Evolutionary conservation across 2,113 vertebrate genomes (phyloP).

Genomic region (Otolemur garnettii): DNA sequence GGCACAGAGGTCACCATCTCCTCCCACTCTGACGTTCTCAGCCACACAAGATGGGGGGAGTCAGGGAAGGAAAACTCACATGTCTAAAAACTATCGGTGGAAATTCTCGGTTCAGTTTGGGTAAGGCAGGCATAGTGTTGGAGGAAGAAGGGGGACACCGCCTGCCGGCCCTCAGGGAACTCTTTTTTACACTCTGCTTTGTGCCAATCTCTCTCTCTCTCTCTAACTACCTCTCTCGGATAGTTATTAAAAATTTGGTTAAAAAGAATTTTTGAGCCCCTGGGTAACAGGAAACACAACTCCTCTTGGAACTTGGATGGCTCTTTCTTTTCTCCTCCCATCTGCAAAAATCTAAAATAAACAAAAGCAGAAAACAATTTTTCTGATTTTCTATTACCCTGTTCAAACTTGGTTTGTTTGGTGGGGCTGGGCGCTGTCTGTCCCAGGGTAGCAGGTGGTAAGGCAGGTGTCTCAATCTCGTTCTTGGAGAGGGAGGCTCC

Average conservation of each 20-base stretch:
- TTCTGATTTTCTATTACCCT: not conserved
- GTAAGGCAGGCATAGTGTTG: too few species aligned
- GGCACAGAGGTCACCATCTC: not conserved
- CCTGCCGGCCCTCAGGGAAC: not conserved
- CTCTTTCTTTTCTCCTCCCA: not conserved
- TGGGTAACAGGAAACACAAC: not conserved
- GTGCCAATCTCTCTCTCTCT: too few species aligned
- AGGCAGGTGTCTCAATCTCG: too few species aligned
- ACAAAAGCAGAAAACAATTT: not conserved
- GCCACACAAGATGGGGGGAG: not conserved
- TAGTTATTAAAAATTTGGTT: not conserved
- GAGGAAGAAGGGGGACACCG: too few species aligned
- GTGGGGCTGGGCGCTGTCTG: fast-evolving
- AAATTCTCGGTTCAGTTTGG: too few species aligned
- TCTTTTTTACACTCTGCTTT: not conserved
- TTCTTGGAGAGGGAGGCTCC: too few species aligned
- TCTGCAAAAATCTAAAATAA: not conserved
- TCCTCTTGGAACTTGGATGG: fast-evolving
- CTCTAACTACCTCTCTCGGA: too few species aligned
- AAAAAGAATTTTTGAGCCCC: not conserved
- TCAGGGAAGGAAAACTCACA: not conserved
- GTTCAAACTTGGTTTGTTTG: fast-evolving
- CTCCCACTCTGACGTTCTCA: not conserved
- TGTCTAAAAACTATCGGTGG: too few species aligned
- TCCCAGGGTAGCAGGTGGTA: too few species aligned